Evolutionary conservation across 1,140 invertebrate genomes (phyloP).

Genomic region (Drosophila takahashii): DNA sequence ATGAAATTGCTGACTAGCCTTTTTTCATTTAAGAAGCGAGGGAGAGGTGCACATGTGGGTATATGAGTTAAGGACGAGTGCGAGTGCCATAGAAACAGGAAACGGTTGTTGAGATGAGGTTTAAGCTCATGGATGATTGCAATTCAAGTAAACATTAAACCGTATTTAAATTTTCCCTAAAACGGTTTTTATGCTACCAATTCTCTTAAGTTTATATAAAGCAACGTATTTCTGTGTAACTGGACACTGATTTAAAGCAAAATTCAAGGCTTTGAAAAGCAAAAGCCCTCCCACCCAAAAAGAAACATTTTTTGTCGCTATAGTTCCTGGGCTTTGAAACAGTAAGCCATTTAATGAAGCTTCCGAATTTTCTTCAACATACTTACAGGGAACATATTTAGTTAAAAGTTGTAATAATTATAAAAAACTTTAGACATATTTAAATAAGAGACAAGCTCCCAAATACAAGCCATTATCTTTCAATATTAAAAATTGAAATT

Average conservation of each 20-base stretch:
- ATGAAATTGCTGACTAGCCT: not conserved
- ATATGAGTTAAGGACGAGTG: not conserved
- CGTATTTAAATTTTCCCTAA: not conserved
- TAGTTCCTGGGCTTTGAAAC: not conserved
- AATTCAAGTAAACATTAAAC: not conserved
- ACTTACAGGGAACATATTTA: not conserved
- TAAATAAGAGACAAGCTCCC: too few relatives aligned
- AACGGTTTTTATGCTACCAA: not conserved
- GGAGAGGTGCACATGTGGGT: too few relatives aligned
- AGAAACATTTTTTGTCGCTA: not conserved
- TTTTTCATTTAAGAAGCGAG: not conserved
- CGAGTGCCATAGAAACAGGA: not conserved
- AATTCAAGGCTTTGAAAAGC: not conserved
- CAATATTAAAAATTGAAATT: too few relatives aligned
- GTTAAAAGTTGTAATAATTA: not conserved
- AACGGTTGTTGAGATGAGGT: not conserved
- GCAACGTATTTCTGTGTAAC: not conserved
- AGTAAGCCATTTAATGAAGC: too few relatives aligned
- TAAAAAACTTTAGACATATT: too few relatives aligned
- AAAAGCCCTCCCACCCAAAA: not conserved
- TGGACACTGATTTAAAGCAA: not conserved
- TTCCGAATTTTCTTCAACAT: too few relatives aligned
- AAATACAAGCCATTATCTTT: too few relatives aligned
- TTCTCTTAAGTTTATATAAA: not conserved
- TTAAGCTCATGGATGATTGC: not conserved